Evolutionary conservation across 2,888 invertebrate genomes (phyloP), one percentile per base, ranked within the genome.

Genomic region (Tribolium freemani): DNA sequence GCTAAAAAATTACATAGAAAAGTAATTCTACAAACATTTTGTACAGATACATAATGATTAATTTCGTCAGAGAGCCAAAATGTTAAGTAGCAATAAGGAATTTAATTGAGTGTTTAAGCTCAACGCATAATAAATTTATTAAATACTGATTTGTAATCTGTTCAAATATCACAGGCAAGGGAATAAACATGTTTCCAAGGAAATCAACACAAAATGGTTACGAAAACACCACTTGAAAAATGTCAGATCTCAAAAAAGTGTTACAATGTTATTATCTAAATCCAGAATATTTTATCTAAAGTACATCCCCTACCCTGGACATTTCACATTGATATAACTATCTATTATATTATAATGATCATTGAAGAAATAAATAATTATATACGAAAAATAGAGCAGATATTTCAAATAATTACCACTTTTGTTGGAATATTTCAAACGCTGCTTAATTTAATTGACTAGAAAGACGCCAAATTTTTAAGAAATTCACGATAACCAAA

Each of bases 291-390:
- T 73, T 74, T 76, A 76, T 74, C 77, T 79, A 79, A 75, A 76
- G 77, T 79, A 81, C 75, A 79, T 83, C 83, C 83, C 84, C 84
- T 83, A 83, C 83, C 82, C 80, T 83, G 83, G 83, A 84, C 81
- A 83, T 79, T 82, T 83, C 80, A 83, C 82, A 83, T 80, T 81
- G 77, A 83, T 82, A 81, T 81, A 81, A 78, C 78, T 83, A 81
- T 76, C 76, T 82, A 81, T 80, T 71, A 73, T 76, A 77, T 78
- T 79, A 78, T 78, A 79, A 69, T 77, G 78, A 76, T 79, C 64
- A 79, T 77, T 81, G 75, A 76, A 67, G 63, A 77, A 80, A 82
- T 80, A 81, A 83, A 82, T 81, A 80, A 80, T 71, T 80, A 78
- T 77, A 78, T 70, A 72, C 57, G 71, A 61, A 70, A 69, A 67